phyloP scores from a whole-genome alignment of 2,797 vertebrate species.

The Myotis daubentonii region DNA sequence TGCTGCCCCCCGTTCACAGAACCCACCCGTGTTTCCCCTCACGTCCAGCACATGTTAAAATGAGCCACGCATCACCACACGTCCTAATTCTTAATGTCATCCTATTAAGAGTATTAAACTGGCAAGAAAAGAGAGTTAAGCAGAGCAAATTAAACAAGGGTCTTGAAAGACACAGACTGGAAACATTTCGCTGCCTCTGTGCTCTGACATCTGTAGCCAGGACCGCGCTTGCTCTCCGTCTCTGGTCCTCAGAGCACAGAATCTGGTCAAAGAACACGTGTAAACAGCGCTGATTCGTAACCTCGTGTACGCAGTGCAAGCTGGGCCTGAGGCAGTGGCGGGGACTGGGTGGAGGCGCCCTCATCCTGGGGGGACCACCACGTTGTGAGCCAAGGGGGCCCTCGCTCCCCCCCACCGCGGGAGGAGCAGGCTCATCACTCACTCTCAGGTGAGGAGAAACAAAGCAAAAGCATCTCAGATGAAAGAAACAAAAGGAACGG shows the following conservation, averaged over 20 bases:
- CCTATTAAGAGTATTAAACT: conserved; percentile 75
- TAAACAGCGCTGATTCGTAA: neutral
- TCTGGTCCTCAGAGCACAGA: neutral
- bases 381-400: neutral
- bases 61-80: neutral
- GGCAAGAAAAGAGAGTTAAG: conserved; percentile 75
- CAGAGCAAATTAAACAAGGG: conserved; percentile 70
- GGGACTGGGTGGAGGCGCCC: neutral
- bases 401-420: fast-evolving
- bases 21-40: neutral
- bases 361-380: neutral
- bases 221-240: fast-evolving
- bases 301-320: neutral
- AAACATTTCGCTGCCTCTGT: conserved; percentile 27
- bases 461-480: neutral
- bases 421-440: neutral
- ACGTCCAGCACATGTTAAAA: neutral
- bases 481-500: neutral
- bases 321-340: neutral
- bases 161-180: conserved; percentile 63
- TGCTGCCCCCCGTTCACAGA: neutral
- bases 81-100: conserved; percentile 56
- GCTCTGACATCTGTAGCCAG: conserved; percentile 37
- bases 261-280: neutral
- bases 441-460: neutral